These are phyloP conservation scores for Sebastolobus altivelis DNA, from an alignment of 2,797 vertebrate genomes.

Conservation along the genomic window DNA sequence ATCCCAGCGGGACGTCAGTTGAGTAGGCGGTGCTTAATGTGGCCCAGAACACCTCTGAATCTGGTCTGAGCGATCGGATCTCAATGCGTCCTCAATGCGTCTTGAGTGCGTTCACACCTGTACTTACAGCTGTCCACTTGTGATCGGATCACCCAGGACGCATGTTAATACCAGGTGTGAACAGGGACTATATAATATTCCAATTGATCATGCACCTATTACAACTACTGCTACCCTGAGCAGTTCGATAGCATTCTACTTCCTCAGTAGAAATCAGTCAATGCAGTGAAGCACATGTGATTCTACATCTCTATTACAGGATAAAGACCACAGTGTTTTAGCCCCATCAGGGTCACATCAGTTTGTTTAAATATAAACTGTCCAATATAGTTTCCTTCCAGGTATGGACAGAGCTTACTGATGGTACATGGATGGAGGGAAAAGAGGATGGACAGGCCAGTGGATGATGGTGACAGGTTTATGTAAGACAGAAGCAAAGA, in stretches of 20 bases:
- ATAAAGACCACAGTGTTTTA: background rate
- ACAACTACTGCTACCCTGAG: background rate
- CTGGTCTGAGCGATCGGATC: too few relatives aligned
- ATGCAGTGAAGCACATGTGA: background rate
- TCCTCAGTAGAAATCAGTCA: slow-evolving; percentile 3
- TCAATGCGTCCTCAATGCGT: too few relatives aligned
- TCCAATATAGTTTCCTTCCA: background rate
- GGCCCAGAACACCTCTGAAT: too few relatives aligned
- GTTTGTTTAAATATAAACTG: background rate
- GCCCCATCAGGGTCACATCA: background rate
- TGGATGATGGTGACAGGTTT: slow-evolving; percentile 23
- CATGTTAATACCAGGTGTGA: too few relatives aligned
- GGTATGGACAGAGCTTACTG: background rate
- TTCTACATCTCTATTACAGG: background rate
- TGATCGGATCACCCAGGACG: too few relatives aligned
- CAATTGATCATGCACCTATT: background rate
- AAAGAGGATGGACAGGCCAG: background rate
- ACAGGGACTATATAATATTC: background rate
- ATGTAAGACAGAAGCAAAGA: slow-evolving; percentile 2
- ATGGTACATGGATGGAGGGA: background rate
- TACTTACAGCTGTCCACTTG: too few relatives aligned
- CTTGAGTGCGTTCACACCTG: too few relatives aligned
- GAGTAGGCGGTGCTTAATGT: too few relatives aligned
- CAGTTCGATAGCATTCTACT: background rate
- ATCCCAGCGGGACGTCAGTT: too few relatives aligned